These are phyloP conservation scores for Acropternis orthonyx DNA, from an alignment of 2,797 vertebrate genomes.

Conservation along the genomic window DNA sequence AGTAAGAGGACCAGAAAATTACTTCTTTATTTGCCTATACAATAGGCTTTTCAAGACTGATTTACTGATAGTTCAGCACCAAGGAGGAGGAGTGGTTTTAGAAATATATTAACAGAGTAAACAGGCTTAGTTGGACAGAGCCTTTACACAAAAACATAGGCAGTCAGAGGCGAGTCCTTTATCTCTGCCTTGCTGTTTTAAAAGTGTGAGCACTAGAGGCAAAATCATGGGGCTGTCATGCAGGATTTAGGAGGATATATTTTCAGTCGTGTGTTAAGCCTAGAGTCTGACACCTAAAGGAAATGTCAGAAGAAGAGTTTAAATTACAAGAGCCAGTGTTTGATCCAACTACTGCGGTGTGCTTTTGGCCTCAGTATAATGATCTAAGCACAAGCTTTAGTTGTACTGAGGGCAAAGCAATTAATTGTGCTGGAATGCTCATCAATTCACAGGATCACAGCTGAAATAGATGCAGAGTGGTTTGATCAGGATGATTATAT, in stretches of 20 bases:
- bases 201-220: neutral
- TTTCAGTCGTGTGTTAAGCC: neutral
- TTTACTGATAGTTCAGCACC: neutral
- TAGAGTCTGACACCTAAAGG: neutral
- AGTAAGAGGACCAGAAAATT: neutral
- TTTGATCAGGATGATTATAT: neutral
- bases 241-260: neutral
- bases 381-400: neutral
- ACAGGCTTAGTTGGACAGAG: neutral
- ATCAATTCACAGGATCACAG: neutral
- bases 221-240: neutral
- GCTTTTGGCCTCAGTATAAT: neutral
- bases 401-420: neutral
- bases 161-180: neutral
- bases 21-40: neutral
- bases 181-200: neutral
- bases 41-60: neutral
- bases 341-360: neutral
- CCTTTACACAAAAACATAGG: neutral
- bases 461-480: neutral
- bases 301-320: neutral
- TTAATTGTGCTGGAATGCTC: neutral
- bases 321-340: neutral
- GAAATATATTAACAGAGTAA: neutral
- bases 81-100: neutral